phyloP scores from a whole-genome alignment of 2,797 vertebrate species.

The Podargus strigoides region DNA sequence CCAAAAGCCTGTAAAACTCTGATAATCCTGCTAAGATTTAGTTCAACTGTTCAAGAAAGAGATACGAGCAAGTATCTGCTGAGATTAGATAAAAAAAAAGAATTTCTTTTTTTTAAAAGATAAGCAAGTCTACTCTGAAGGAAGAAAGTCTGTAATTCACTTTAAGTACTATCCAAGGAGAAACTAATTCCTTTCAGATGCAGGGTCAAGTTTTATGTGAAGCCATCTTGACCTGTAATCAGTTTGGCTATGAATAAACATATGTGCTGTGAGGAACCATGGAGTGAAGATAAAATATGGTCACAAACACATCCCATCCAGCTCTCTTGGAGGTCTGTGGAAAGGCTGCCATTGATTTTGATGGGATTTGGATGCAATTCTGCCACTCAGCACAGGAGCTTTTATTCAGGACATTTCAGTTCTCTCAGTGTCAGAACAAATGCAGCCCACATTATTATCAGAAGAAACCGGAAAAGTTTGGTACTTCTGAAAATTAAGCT shows the following conservation, averaged over 20 bases:
- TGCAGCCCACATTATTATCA: background rate
- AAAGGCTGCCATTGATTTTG: background rate
- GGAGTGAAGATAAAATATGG: background rate
- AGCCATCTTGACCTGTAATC: constrained; percentile 10
- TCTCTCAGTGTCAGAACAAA: background rate
- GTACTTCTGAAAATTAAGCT: constrained; percentile 9
- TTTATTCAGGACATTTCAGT: background rate
- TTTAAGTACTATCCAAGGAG: constrained; percentile 10
- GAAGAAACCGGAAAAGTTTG: background rate
- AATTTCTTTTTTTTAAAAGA: background rate
- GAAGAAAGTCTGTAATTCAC: constrained; percentile 24
- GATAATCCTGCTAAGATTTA: constrained; percentile 61
- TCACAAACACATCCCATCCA: background rate
- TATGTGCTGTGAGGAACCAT: background rate
- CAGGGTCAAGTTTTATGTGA: constrained; percentile 4
- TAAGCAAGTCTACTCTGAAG: constrained; percentile 18
- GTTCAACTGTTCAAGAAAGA: constrained; percentile 25
- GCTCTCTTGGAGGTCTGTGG: background rate
- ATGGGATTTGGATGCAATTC: background rate
- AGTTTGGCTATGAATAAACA: constrained; percentile 34
- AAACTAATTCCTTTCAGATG: constrained; percentile 16
- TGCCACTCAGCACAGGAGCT: background rate
- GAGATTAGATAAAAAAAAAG: background rate
- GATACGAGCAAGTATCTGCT: background rate
- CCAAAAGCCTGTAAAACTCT: constrained; percentile 34